Conservation (phyloP, 2,888 invertebrate genomes). For the Phaedon cochleariae region DNA sequence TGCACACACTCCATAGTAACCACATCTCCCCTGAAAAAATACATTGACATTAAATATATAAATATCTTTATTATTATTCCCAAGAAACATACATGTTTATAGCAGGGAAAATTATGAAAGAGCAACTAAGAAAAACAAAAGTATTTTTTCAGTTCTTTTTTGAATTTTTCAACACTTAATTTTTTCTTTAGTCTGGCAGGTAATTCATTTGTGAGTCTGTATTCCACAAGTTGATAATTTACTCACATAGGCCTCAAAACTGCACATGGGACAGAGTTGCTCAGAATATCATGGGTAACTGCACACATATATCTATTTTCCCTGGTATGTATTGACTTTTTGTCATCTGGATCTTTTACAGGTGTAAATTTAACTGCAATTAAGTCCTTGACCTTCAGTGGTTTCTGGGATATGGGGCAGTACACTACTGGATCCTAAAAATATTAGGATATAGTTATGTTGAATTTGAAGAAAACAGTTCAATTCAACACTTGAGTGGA, state of each 20-base stretch:
- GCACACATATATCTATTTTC: conserved; percentile 97
- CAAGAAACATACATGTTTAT: too few species aligned
- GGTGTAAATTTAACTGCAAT: conserved; percentile 92
- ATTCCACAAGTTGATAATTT: too few species aligned
- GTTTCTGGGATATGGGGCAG: conserved; percentile 86
- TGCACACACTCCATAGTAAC: conserved; percentile 97
- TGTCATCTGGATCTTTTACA: conserved; percentile 87
- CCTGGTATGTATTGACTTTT: conserved; percentile 86
- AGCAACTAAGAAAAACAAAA: too few species aligned
- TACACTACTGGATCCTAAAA: conserved; percentile 75
- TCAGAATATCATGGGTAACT: conserved; percentile 93
- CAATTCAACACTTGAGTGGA: too few species aligned
- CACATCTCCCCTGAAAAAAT: conserved; percentile 83
- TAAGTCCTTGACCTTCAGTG: conserved; percentile 90
- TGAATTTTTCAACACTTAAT: too few species aligned
- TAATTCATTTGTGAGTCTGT: too few species aligned
- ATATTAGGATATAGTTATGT: too few species aligned
- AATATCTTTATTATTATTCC: too few species aligned
- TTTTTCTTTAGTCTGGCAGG: too few species aligned
- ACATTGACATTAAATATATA: conserved; percentile 9
- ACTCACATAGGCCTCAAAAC: conserved; percentile 87
- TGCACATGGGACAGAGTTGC: conserved; percentile 94
- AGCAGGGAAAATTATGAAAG: too few species aligned
- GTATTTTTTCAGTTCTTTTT: too few species aligned
- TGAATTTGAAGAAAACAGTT: too few species aligned